These are phyloP conservation scores for Myiagra hebetior DNA, from an alignment of 2,113 vertebrate species.

Conservation along the genomic window DNA sequence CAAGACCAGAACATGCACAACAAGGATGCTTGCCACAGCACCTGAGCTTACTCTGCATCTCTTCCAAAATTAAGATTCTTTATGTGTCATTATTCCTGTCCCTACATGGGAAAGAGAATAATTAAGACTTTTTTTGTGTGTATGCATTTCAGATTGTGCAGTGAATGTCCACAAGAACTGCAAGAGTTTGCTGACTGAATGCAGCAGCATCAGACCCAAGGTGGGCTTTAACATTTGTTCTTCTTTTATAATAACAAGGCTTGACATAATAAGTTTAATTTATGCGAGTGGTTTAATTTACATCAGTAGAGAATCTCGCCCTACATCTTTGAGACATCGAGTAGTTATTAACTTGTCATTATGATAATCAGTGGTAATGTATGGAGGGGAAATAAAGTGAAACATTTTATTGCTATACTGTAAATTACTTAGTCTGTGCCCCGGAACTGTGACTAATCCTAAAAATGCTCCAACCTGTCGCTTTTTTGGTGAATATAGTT, in stretches of 20 bases:
- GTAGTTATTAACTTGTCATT: neutral
- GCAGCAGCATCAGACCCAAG: conserved; percentile 82
- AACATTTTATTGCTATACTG: neutral
- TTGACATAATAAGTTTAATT: neutral
- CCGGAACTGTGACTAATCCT: neutral
- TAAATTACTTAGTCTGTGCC: neutral
- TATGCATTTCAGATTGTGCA: conserved; percentile 79
- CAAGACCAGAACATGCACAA: neutral
- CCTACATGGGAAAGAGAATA: neutral
- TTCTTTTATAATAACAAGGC: neutral
- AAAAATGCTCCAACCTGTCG: neutral
- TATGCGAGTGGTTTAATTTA: neutral
- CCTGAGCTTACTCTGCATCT: neutral
- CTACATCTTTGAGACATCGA: neutral
- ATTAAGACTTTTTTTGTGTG: neutral
- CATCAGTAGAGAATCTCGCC: neutral
- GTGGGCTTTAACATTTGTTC: conserved; percentile 62
- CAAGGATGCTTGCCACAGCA: neutral
- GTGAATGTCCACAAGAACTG: conserved; percentile 92
- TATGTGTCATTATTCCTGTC: neutral
- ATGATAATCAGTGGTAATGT: neutral
- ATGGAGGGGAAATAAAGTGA: neutral
- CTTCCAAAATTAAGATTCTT: neutral
- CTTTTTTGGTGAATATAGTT: neutral
- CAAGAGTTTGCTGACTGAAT: conserved; percentile 84